These are phyloP conservation scores for Caenorhabditis uteleia DNA, from an alignment of 2,888 invertebrate species.

Conservation along the genomic window DNA sequence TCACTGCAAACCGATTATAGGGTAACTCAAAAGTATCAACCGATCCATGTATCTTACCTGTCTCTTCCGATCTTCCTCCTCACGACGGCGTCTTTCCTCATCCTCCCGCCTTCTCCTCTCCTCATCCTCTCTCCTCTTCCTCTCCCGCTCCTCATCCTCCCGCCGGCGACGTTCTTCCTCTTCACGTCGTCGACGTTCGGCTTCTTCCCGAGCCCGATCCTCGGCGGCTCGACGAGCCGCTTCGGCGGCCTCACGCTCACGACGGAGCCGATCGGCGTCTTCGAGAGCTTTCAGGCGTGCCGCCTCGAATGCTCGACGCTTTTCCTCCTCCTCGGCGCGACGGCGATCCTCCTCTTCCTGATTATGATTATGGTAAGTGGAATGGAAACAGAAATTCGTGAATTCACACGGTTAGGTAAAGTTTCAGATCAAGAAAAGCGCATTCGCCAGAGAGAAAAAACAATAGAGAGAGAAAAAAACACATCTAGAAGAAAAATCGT, in stretches of 20 bases:
- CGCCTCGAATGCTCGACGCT: conserved; percentile 68
- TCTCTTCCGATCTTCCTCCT: conserved; percentile 25
- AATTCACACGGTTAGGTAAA: not conserved
- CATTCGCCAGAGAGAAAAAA: not conserved
- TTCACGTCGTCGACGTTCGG: conserved; percentile 58
- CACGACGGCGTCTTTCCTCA: conserved; percentile 38
- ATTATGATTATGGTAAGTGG: not conserved
- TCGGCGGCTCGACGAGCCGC: conserved; percentile 58
- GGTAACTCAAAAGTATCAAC: no score
- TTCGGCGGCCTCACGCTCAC: conserved; percentile 69
- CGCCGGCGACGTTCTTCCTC: conserved; percentile 63
- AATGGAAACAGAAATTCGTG: not conserved
- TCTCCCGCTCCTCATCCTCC: conserved; percentile 58
- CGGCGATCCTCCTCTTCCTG: conserved; percentile 69
- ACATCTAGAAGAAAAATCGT: conserved; percentile 2
- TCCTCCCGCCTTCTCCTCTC: conserved; percentile 30
- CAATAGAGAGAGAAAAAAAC: not conserved
- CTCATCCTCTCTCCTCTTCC: conserved; percentile 49
- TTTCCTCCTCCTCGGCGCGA: conserved; percentile 66
- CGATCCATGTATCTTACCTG: no score
- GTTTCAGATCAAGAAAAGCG: not conserved
- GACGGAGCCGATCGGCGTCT: conserved; percentile 66
- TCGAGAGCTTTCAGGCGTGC: conserved; percentile 68
- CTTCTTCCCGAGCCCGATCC: conserved; percentile 63
- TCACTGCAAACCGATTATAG: no score